Evolutionary conservation across 2,797 vertebrate species (phyloP), one percentile per base, ranked within the genome.

Genomic region (Sternarchorhynchus goeldii): DNA sequence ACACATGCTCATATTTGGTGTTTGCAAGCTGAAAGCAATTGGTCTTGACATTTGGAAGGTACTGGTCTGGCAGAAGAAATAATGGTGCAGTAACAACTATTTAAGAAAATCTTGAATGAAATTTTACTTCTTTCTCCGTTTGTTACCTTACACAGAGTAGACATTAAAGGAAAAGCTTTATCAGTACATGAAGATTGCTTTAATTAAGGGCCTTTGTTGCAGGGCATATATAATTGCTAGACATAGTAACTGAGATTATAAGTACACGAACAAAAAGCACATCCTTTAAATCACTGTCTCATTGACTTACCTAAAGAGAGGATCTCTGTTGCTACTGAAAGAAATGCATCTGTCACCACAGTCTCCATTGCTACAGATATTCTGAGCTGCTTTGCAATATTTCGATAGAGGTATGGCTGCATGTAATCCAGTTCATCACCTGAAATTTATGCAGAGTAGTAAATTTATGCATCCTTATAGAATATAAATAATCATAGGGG

Each of bases 341-440:
- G 92, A 83, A 98, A 98, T 6, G 98, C 97, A 0, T 99, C 96
- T 0, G 95, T 95, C 89, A 99, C 95, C 88, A 96, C 92, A 0
- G 86, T 93, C 90, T 98, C 98, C 0, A 95, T 94, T 83, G 95
- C 91, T 86, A 98, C 92, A 0, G 95, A 94, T 88, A 99, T 94
- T 90, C 95, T 96, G 84, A 99, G 91, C 78, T 99, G 97, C 32
- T 95, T 94, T 0, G 96, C 95, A 12, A 99, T 92, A 0, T 98
- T 97, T 50, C 95, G 93, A 89, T 97, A 99, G 45, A 99, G 86
- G 0, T 92, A 91, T 68, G 98, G 98, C 68, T 95, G 93, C 73
- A 99, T 95, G 86, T 93, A 94, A 87, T 99, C 97, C 93, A 99
- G 90, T 90, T 99, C 97, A 2, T 99, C 96, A 29, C 96, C 98